Percentiles rank a stretch among this genome's conserved stretches.
Evolutionary conservation across 1,140 invertebrate species (phyloP).

Genomic region (Cyrtorhinus lividipennis): DNA sequence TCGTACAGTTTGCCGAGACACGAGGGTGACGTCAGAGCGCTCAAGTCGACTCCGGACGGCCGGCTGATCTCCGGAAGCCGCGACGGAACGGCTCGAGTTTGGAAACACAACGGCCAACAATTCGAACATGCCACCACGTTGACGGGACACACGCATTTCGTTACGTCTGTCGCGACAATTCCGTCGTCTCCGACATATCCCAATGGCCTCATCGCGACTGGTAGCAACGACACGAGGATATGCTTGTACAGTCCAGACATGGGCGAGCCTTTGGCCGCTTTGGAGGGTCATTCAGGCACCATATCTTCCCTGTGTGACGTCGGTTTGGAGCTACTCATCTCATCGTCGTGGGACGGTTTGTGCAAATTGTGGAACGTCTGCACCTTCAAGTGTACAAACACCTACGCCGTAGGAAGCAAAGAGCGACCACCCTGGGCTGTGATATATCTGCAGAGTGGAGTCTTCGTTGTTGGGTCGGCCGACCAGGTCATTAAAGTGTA

Average conservation of each 20-base stretch:
- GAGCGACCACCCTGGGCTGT: background rate
- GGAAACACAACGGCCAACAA: conserved; percentile 51
- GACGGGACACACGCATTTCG: conserved; percentile 67
- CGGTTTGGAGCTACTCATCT: conserved; percentile 31
- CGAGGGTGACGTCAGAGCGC: conserved; percentile 63
- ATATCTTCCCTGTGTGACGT: conserved; percentile 36
- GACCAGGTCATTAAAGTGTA: conserved; percentile 72
- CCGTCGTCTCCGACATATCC: conserved; percentile 50
- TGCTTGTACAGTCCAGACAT: conserved; percentile 53
- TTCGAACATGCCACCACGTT: background rate
- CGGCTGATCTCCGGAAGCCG: conserved; percentile 69
- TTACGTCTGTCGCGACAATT: conserved; percentile 61
- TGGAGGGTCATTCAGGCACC: conserved; percentile 62
- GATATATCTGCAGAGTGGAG: conserved; percentile 24
- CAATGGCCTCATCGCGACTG: conserved; percentile 68
- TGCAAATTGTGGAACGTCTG: conserved; percentile 57
- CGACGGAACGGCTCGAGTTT: conserved; percentile 71
- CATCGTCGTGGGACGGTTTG: conserved; percentile 83
- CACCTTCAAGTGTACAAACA: background rate
- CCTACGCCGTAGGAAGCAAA: background rate
- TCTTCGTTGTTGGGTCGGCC: conserved; percentile 71
- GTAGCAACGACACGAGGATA: conserved; percentile 76
- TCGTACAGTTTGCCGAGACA: conserved; percentile 62
- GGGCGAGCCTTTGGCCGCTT: conserved; percentile 38
- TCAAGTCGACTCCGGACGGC: conserved; percentile 48